These are phyloP conservation scores for Eurypyga helias DNA, from an alignment of 2,113 vertebrate genomes.

Conservation along the genomic window DNA sequence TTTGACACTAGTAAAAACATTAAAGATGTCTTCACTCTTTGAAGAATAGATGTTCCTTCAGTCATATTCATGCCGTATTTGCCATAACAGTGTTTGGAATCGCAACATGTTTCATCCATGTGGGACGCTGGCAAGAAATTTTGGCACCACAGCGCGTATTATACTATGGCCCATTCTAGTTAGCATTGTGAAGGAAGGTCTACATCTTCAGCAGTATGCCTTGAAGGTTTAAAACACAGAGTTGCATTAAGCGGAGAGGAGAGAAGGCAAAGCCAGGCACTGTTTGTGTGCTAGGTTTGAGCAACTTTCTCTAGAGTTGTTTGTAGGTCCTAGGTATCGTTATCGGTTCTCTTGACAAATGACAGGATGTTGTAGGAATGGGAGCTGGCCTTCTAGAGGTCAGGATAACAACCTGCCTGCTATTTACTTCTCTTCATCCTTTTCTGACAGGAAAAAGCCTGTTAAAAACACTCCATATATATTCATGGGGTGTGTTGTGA, in stretches of 20 bases:
- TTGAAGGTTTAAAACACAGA: background rate
- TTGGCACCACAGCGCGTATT: background rate
- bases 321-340: background rate
- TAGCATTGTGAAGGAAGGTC: background rate
- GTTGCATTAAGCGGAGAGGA: background rate
- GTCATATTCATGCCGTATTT: background rate
- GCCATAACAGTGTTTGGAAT: background rate
- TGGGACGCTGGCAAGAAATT: background rate
- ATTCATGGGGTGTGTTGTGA: background rate
- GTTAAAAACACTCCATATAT: constrained; percentile 1
- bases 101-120: background rate
- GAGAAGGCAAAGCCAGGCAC: background rate
- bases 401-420: constrained; percentile 50
- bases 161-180: background rate
- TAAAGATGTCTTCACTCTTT: constrained; percentile 22
- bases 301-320: constrained; percentile 24
- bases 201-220: background rate
- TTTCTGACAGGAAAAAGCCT: constrained; percentile 49
- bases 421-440: constrained; percentile 39
- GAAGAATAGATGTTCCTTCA: background rate
- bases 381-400: constrained; percentile 49
- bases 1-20: background rate
- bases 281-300: background rate
- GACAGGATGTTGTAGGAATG: constrained; percentile 61
- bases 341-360: constrained; percentile 50